A percentile compares a stretch with the other conserved stretches of the same genome.
phyloP scores from a whole-genome alignment of 30 jellyfish, hydroid and myxozoan genomes.

The Nemopilema nomurai region DNA sequence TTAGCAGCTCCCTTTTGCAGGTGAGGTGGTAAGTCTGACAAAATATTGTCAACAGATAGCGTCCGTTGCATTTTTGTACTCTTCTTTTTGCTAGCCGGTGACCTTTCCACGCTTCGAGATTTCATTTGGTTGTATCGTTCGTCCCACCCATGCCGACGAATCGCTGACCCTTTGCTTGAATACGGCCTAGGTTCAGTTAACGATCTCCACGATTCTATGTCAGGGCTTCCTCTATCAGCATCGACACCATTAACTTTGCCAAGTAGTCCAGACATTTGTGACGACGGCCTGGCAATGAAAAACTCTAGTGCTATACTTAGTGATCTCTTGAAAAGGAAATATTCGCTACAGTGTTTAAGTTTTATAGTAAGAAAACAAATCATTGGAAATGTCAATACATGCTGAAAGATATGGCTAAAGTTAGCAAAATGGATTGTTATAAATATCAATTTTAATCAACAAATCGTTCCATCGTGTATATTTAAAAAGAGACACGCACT shows the following conservation, averaged over 20 bases:
- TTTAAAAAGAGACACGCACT: too few relatives aligned
- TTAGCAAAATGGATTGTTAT: too few relatives aligned
- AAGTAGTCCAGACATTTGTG: neutral
- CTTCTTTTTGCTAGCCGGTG: slow-evolving; percentile 5
- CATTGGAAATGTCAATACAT: too few relatives aligned
- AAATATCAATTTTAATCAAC: too few relatives aligned
- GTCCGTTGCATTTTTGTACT: slow-evolving; percentile 15
- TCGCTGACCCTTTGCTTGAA: slow-evolving; percentile 15
- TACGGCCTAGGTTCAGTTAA: slow-evolving; percentile 29
- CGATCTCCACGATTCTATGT: slow-evolving; percentile 8
- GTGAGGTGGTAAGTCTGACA: slow-evolving; percentile 26
- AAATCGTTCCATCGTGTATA: too few relatives aligned
- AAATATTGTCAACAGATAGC: slow-evolving; percentile 33
- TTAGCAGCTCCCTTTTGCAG: slow-evolving; percentile 25
- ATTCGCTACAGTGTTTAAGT: too few relatives aligned
- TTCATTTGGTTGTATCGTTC: neutral
- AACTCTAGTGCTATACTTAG: neutral
- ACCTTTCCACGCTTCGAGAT: neutral
- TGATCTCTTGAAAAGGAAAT: neutral
- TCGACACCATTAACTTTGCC: neutral
- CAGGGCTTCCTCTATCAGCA: neutral
- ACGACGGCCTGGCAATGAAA: neutral
- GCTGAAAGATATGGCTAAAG: too few relatives aligned
- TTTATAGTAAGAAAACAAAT: too few relatives aligned
- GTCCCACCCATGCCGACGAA: slow-evolving; percentile 30